Percentiles rank a stretch among this genome's conserved stretches.
phyloP scores from a whole-genome alignment of 2,113 vertebrate species.

The Upupa epops region DNA sequence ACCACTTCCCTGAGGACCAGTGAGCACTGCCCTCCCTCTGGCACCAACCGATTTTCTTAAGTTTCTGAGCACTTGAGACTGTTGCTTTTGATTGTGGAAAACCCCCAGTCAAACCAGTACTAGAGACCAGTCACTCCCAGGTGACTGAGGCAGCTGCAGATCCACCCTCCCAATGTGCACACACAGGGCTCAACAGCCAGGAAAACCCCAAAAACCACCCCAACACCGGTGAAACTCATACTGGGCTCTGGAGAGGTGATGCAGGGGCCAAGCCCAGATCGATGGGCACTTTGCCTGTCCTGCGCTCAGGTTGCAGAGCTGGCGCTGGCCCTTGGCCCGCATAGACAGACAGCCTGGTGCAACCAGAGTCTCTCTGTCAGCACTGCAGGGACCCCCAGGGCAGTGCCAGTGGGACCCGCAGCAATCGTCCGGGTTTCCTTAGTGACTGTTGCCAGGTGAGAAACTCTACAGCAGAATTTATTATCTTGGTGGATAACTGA shows the following conservation, averaged over 20 bases:
- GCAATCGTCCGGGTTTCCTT: conserved; percentile 39
- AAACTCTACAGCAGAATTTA: conserved; percentile 41
- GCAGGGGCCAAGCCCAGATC: fast-evolving
- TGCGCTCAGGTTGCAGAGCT: neutral
- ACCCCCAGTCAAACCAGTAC: fast-evolving
- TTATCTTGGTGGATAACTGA: neutral
- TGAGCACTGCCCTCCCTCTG: neutral
- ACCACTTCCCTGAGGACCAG: neutral
- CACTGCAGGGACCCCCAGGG: fast-evolving
- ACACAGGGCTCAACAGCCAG: neutral
- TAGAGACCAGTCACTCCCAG: fast-evolving
- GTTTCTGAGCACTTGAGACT: neutral
- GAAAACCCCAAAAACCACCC: neutral
- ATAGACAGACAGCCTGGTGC: fast-evolving
- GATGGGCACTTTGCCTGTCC: fast-evolving
- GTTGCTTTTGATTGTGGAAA: neutral
- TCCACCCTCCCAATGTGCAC: fast-evolving
- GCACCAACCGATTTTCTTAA: neutral
- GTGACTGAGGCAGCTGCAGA: neutral
- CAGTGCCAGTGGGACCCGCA: neutral
- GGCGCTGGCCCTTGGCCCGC: neutral
- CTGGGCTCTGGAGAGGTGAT: fast-evolving
- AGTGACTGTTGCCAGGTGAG: conserved; percentile 68
- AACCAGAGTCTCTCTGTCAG: neutral
- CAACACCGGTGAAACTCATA: neutral